Base-by-base conservation (phyloP, 2,888 invertebrate genomes). In the Nomada fabriciana region DNA sequence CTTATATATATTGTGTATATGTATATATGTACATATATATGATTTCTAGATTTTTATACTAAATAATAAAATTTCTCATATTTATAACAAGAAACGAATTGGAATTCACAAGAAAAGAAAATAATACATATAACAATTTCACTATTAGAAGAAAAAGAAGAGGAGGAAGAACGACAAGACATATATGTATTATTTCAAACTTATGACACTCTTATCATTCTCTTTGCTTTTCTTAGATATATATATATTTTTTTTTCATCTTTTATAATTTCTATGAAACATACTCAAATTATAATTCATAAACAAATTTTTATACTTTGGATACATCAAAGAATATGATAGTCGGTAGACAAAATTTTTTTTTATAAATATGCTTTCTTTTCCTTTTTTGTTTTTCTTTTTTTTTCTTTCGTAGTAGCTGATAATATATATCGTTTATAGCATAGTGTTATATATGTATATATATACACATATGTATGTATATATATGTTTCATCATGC, bases 1-100 rank as follows among this genome's bases (percentile, higher is more conserved):
- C 20, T 7, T 36, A 1, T 53, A 53, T 53, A 20, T 53, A 53
- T 20, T 20, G 20, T n/a, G 20, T 7, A 53, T n/a, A 15, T n/a
- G 1, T n/a, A 53, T 20, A 53, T 18, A 20, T 7, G 20, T 53
- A 53, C 20, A 53, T 50, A 68, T 47, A 68, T 77, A 83, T 79
- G 77, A 73, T 85, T 87, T 86, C 36, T 87, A 87, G 82, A 65
- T 83, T 88, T 86, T 83, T 85, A 87, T 86, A 89, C 85, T 67
- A 80, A 81, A 57, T 82, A 82, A 82, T 80, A 81, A 84, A 84
- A 81, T 88, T 88, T 83, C 86, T 87, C 85, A 84, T 79, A 75
- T 84, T 76, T 72, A 78, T 74, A 76, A 73, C 65, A 53, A 60
- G 7, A 50, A 36, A 79, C 53, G 68, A 79, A 76, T 80, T 73